phyloP scores from a whole-genome alignment of 2,113 vertebrate genomes.

The Misgurnus anguillicaudatus region DNA sequence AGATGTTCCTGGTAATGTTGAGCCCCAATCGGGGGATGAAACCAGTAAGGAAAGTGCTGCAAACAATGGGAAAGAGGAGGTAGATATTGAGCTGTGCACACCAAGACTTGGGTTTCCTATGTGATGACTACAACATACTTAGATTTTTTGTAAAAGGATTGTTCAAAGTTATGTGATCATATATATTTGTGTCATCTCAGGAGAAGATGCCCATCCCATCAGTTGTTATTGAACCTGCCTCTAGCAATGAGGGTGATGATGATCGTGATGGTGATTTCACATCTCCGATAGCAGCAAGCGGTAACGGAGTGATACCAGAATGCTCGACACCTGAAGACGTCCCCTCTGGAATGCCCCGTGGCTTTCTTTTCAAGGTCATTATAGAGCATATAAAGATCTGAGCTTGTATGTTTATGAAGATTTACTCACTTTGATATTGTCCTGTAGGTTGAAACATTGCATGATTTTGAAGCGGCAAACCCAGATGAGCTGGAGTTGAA shows the following conservation, averaged over 20 bases:
- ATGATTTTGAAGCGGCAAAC: constrained; percentile 95
- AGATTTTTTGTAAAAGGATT: background rate
- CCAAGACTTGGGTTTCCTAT: background rate
- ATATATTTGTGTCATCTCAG: constrained; percentile 61
- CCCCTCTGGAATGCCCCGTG: constrained; percentile 71
- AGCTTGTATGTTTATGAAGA: background rate
- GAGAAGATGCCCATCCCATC: constrained; percentile 89
- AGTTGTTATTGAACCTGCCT: constrained; percentile 93
- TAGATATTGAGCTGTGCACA: constrained; percentile 52
- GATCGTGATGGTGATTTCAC: constrained; percentile 76
- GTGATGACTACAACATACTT: background rate
- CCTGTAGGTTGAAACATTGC: constrained; percentile 87
- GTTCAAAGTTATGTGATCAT: background rate
- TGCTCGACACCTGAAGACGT: constrained; percentile 59
- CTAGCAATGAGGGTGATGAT: constrained; percentile 90
- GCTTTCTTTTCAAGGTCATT: constrained; percentile 88
- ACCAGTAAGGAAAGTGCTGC: constrained; percentile 49
- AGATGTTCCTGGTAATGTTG: constrained; percentile 45
- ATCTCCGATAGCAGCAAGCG: constrained; percentile 64
- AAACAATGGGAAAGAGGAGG: constrained; percentile 54
- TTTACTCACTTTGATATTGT: background rate
- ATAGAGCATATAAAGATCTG: background rate
- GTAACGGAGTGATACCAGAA: constrained; percentile 60
- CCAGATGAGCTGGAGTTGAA: constrained; percentile 89
- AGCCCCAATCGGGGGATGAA: constrained; percentile 51